Conservation (phyloP, 2,797 vertebrate species). For the Adelosebastes latens region DNA sequence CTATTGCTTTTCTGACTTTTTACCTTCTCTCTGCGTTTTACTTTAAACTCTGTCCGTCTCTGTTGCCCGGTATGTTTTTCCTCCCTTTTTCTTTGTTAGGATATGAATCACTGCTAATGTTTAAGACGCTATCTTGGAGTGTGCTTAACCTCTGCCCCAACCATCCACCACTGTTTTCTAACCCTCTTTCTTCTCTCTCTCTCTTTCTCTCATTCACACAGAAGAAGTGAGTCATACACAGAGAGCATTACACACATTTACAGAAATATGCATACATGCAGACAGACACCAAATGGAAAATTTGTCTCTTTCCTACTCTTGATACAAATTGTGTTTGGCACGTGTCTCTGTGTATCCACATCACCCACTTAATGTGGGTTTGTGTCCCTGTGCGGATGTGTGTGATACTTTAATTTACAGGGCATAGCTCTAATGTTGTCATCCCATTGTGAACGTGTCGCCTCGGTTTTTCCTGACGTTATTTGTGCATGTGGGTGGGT, state of each 20-base stretch:
- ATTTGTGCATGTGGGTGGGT: constrained; percentile 24
- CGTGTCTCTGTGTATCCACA: background rate
- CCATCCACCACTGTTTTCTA: background rate
- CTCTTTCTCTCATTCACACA: background rate
- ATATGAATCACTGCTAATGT: constrained; percentile 24
- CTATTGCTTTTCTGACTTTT: background rate
- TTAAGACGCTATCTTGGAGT: constrained; percentile 3
- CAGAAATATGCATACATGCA: background rate
- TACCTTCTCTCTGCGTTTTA: background rate
- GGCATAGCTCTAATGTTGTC: constrained; percentile 9
- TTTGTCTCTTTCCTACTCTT: background rate
- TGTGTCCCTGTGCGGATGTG: constrained; percentile 8
- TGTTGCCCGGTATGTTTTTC: background rate
- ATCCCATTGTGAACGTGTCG: constrained; percentile 28
- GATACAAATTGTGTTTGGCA: background rate
- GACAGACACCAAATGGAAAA: background rate
- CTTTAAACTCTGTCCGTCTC: background rate
- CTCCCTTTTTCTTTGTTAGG: background rate
- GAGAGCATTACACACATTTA: background rate
- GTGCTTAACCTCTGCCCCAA: constrained; percentile 29
- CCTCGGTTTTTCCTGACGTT: constrained; percentile 21
- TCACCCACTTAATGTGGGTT: constrained; percentile 5
- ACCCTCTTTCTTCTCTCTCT: background rate
- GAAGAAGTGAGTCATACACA: background rate
- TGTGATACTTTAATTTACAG: constrained; percentile 16